A percentile compares a stretch with the other conserved stretches of the same genome.
Evolutionary conservation across 2,888 invertebrate species (phyloP).

Genomic region (Parnassius glacialis): DNA sequence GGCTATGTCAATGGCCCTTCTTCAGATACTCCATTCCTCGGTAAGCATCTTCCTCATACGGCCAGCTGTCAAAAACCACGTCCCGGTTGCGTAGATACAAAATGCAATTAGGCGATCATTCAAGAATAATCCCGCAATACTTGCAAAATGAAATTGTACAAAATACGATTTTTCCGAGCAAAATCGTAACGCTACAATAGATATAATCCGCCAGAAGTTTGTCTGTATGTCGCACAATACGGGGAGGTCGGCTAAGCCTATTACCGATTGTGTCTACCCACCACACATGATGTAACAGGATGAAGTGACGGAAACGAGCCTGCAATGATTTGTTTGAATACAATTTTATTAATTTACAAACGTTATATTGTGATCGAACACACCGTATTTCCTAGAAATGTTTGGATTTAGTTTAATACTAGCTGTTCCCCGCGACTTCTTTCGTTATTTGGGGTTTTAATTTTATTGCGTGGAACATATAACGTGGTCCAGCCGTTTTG

Average conservation of each 20-base stretch:
- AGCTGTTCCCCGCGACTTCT: too few relatives aligned
- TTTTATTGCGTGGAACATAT: too few relatives aligned
- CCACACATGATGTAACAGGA: slow-evolving; percentile 17
- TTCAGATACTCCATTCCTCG: too few relatives aligned
- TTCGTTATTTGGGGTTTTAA: too few relatives aligned
- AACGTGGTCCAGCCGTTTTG: too few relatives aligned
- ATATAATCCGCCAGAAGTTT: slow-evolving; percentile 26
- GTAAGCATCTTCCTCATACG: too few relatives aligned
- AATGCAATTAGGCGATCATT: neutral
- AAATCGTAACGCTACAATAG: slow-evolving; percentile 33
- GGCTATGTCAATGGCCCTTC: too few relatives aligned
- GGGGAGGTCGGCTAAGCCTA: slow-evolving; percentile 34
- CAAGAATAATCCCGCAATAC: slow-evolving; percentile 10
- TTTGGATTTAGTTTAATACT: too few relatives aligned
- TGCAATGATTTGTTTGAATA: neutral
- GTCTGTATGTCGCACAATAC: slow-evolving; percentile 29
- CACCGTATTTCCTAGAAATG: too few relatives aligned
- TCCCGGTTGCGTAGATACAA: too few relatives aligned
- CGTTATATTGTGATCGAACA: too few relatives aligned
- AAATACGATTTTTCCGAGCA: slow-evolving; percentile 41
- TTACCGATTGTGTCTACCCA: slow-evolving; percentile 29
- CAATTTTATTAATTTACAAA: neutral
- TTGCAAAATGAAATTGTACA: slow-evolving; percentile 39
- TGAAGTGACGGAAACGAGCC: slow-evolving; percentile 2
- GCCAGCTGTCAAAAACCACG: too few relatives aligned